These are phyloP conservation scores for Thera britannica DNA, from an alignment of 2,888 invertebrate species.

Conservation along the genomic window DNA sequence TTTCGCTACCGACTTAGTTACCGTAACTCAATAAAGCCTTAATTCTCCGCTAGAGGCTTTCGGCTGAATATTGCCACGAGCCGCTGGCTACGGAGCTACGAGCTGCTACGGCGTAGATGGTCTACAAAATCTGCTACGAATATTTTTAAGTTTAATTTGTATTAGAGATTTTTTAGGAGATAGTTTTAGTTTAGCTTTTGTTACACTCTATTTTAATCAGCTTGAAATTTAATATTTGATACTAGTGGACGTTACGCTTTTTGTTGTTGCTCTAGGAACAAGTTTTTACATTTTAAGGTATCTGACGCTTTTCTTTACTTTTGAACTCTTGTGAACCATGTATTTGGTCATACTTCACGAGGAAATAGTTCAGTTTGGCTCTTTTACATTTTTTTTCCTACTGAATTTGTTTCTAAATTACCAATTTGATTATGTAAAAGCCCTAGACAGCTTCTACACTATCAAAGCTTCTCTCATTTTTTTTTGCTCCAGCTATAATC, in stretches of 20 bases:
- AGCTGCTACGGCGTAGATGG: slow-evolving; percentile 26
- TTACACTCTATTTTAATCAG: neutral
- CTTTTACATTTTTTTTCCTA: no score
- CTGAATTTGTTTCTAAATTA: no score
- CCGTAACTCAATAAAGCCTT: slow-evolving; percentile 20
- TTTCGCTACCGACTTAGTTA: slow-evolving; percentile 9
- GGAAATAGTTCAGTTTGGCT: no score
- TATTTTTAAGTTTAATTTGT: neutral
- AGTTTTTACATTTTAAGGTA: no score
- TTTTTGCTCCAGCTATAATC: neutral
- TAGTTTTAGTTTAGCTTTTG: neutral
- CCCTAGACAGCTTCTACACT: neutral
- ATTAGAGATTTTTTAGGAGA: neutral
- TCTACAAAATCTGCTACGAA: slow-evolving; percentile 24
- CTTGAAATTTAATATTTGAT: no score
- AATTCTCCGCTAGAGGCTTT: slow-evolving; percentile 9
- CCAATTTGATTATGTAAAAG: no score
- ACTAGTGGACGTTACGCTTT: no score
- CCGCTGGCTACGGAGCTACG: slow-evolving; percentile 24
- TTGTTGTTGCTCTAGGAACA: no score
- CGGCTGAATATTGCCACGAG: slow-evolving; percentile 25
- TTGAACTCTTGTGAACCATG: no score
- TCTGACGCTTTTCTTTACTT: no score
- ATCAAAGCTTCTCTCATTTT: neutral
- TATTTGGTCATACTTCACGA: no score